Evolutionary conservation across 1,140 invertebrate species (phyloP).

Genomic region (Liolophura sinensis): DNA sequence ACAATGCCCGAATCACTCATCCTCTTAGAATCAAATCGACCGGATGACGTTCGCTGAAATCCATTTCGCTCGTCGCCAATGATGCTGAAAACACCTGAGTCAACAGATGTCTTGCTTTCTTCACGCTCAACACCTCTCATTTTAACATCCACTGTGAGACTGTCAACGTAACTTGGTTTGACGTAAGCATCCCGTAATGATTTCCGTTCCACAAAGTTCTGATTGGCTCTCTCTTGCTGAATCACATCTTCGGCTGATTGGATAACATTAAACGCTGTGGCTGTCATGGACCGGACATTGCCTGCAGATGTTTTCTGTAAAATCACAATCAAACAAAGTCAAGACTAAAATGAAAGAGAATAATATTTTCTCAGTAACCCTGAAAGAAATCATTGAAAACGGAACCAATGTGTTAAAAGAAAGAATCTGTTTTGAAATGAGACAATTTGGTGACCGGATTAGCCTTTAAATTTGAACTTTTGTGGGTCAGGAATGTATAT

Average conservation of each 20-base stretch:
- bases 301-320: slow-evolving; percentile 38
- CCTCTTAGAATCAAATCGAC: too few relatives aligned
- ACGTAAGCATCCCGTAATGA: slow-evolving; percentile 15
- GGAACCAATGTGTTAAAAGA: too few relatives aligned
- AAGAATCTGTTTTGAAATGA: too few relatives aligned
- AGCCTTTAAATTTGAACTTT: too few relatives aligned
- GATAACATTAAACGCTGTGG: slow-evolving; percentile 35
- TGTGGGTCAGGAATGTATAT: too few relatives aligned
- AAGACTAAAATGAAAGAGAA: background rate
- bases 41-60: too few relatives aligned
- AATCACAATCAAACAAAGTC: slow-evolving; percentile 7
- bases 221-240: slow-evolving; percentile 15
- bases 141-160: slow-evolving; percentile 6
- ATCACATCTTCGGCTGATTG: slow-evolving; percentile 38
- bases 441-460: too few relatives aligned
- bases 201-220: slow-evolving; percentile 7
- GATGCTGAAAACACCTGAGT: slow-evolving; percentile 1
- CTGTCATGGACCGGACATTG: slow-evolving; percentile 36
- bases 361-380: background rate
- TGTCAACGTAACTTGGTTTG: slow-evolving; percentile 21
- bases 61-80: background rate
- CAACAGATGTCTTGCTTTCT: slow-evolving; percentile 6
- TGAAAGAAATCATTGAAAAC: too few relatives aligned
- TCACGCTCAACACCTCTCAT: background rate
- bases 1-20: too few relatives aligned